Base-by-base conservation (phyloP, 1,140 invertebrate genomes). In the Ruditapes philippinarum region DNA sequence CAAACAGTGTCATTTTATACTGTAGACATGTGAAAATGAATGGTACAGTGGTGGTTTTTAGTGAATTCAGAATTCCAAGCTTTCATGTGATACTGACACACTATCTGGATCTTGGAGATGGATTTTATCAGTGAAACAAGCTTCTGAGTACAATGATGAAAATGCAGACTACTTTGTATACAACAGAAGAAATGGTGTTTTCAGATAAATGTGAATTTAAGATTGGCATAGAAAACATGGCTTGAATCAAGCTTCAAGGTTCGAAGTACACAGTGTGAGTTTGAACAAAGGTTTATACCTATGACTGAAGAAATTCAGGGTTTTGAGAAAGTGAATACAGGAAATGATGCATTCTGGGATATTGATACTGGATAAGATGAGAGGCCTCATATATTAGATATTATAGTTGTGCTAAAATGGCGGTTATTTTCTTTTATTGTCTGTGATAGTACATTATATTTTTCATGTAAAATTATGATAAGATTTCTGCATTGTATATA, bases 1-100 rank as follows among this genome's bases (percentile, higher is more conserved):
- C 85, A 88, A 83, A 83, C 4, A 70, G 65, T 70, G 65, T 70
- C 65, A 70, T 70, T 70, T 28, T 70, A 17, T 70, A n/a, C n/a
- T n/a, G 65, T 28, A 70, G 25, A 22, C 3, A 28, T 28, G 28
- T 14, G 22, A 38, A 17, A 19, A 17, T 70, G 65, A 40, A 31
- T 38, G 65, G 22, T 70, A 70, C 65, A 70, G 65, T n/a, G 33
- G 33, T 5, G 28, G 33, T n/a, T 14, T 65, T 28, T 19, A 65
- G 25, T 12, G 14, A 25, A 70, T 33, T 14, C 33, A 36, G 33
- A 70, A 28, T 70, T 70, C 65, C 31, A 70, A 38, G 65, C 65
- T 70, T 40, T 45, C 14, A 38, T 19, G 65, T 70, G 65, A 70
- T 70, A 70, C 14, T 17, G 65, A 70, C 65, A 70, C 31, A n/a